Conservation (phyloP, 2,113 vertebrate genomes). For the Bubo scandiacus region DNA sequence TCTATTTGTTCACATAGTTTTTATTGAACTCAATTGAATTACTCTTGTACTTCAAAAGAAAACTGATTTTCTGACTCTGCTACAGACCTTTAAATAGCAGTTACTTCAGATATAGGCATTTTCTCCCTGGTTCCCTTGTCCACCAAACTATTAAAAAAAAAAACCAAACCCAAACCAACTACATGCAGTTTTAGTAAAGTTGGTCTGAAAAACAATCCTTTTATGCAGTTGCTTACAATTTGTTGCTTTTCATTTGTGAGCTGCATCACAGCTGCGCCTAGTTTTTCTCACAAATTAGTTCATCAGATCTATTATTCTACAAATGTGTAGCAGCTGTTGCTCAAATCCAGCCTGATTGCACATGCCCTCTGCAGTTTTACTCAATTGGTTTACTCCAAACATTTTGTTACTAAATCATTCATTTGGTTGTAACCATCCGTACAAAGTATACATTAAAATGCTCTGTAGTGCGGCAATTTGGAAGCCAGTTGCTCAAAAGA, state of each 20-base stretch:
- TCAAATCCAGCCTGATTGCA: conserved; percentile 36
- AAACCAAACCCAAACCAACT: not conserved
- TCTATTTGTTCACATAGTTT: not conserved
- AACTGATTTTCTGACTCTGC: not conserved
- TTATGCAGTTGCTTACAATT: not conserved
- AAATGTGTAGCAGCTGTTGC: conserved; percentile 59
- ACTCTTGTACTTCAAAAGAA: not conserved
- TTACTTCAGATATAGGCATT: not conserved
- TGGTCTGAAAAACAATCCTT: not conserved
- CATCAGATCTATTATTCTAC: conserved; percentile 57
- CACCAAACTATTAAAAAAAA: not conserved
- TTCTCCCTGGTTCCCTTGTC: not conserved
- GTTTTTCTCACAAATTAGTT: not conserved
- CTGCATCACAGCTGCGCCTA: conserved; percentile 43
- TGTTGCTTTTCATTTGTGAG: not conserved
- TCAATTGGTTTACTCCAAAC: conserved; percentile 47
- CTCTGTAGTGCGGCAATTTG: not conserved
- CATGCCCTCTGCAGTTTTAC: conserved; percentile 24
- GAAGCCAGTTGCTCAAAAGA: not conserved
- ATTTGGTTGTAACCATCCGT: not conserved
- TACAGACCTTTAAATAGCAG: not conserved
- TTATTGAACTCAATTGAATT: not conserved
- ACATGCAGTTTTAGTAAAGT: not conserved
- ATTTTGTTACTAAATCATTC: conserved; percentile 13
- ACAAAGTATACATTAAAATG: not conserved